phyloP scores from a whole-genome alignment of 2,797 vertebrate species.

The Margarornis squamiger region DNA sequence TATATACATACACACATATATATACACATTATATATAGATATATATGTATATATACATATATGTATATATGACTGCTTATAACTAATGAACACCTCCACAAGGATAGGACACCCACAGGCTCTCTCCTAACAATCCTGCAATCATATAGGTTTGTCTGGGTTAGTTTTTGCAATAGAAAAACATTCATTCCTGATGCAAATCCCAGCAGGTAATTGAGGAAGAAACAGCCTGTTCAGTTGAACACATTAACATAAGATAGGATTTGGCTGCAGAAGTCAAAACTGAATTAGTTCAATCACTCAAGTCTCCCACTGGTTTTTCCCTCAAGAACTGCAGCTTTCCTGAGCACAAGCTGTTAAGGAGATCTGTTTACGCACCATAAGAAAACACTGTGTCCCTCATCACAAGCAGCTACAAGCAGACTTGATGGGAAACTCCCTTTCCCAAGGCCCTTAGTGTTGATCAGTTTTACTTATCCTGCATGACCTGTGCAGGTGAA shows the following conservation, averaged over 20 bases:
- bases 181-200: neutral
- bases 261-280: neutral
- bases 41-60: neutral
- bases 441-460: neutral
- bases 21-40: neutral
- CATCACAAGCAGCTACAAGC: accelerated
- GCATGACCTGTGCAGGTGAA: accelerated
- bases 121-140: neutral
- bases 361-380: accelerated
- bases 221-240: neutral
- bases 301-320: neutral
- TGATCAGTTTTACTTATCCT: neutral
- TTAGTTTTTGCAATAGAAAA: neutral
- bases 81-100: neutral
- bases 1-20: too few species aligned
- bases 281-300: neutral
- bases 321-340: neutral
- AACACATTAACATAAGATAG: neutral
- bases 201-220: neutral
- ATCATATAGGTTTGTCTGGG: neutral
- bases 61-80: neutral
- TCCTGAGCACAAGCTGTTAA: neutral
- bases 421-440: neutral
- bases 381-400: neutral
- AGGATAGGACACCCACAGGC: neutral